These are phyloP conservation scores for Anadara kagoshimensis DNA, from an alignment of 1,140 invertebrate genomes.

Conservation along the genomic window DNA sequence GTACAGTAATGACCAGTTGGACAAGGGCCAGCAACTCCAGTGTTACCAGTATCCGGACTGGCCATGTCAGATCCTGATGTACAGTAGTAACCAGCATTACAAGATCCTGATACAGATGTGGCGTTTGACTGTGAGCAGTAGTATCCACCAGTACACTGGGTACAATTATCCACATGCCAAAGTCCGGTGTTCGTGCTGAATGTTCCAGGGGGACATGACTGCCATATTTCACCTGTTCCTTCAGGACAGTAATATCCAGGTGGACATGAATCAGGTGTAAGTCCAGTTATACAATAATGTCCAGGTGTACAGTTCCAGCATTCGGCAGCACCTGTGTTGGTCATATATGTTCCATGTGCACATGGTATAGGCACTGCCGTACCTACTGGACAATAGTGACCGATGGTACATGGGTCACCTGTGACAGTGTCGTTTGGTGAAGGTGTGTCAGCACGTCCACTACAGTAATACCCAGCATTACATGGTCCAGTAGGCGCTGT, in stretches of 20 bases:
- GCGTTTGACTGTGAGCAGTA: constrained; percentile 62
- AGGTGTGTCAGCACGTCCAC: constrained; percentile 45
- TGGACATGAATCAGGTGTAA: constrained; percentile 61
- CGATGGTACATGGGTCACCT: constrained; percentile 60
- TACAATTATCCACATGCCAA: constrained; percentile 58
- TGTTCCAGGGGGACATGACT: constrained; percentile 67
- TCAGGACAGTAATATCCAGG: constrained; percentile 67
- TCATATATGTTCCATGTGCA: constrained; percentile 66
- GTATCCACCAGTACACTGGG: constrained; percentile 63
- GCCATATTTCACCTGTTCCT: constrained; percentile 62
- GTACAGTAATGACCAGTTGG: constrained; percentile 63
- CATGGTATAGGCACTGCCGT: constrained; percentile 62
- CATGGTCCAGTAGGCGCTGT: constrained; percentile 64
- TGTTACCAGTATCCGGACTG: constrained; percentile 58
- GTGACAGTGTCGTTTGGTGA: constrained; percentile 58
- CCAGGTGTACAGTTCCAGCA: constrained; percentile 66
- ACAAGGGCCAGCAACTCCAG: constrained; percentile 64
- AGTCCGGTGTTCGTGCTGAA: constrained; percentile 60
- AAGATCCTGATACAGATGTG: constrained; percentile 55
- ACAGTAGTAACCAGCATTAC: constrained; percentile 69
- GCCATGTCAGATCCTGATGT: constrained; percentile 61
- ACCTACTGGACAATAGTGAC: constrained; percentile 64
- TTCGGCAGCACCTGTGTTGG: constrained; percentile 58
- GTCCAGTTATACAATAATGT: constrained; percentile 63
- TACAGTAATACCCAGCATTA: constrained; percentile 61